Conservation (phyloP, 2,113 vertebrate species). For the Xiphophorus hellerii region DNA sequence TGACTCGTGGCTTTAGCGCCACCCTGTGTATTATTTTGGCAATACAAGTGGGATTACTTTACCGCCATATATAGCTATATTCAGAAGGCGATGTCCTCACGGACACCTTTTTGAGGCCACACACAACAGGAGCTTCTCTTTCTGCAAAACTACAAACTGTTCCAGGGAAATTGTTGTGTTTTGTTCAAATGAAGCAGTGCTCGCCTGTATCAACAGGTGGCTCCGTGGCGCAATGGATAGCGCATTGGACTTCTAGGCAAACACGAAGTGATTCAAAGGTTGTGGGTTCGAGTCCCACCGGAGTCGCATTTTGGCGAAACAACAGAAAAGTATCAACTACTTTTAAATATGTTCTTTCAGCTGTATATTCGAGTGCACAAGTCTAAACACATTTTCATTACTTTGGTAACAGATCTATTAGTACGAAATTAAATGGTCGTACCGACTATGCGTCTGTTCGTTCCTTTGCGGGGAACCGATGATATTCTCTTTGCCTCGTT, state of each 20-base stretch:
- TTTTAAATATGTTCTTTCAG: not conserved
- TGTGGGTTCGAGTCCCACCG: conserved; percentile 83
- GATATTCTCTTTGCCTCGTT: too few species aligned
- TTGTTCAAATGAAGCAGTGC: not conserved
- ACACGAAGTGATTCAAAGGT: conserved; percentile 75
- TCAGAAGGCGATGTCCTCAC: not conserved
- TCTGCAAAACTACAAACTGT: rapidly evolving
- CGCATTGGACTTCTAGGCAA: conserved; percentile 82
- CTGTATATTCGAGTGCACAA: too few species aligned
- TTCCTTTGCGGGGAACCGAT: too few species aligned
- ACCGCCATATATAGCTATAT: not conserved
- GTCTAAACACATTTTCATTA: too few species aligned
- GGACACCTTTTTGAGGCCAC: not conserved
- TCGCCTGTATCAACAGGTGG: conserved; percentile 73
- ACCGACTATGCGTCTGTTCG: too few species aligned
- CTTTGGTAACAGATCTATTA: too few species aligned
- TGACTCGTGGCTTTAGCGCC: conserved; percentile 2
- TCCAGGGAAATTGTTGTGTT: not conserved
- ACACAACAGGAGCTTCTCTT: not conserved
- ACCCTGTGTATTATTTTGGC: conserved; percentile 15
- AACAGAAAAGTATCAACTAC: not conserved
- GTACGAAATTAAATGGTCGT: too few species aligned
- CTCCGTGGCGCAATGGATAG: conserved; percentile 84
- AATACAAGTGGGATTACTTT: not conserved
- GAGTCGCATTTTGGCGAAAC: conserved; percentile 64